Percentiles rank a stretch among this genome's conserved stretches.
These are phyloP conservation scores for Silvanus unidentatus DNA, from an alignment of 2,888 invertebrate genomes.

Conservation along the genomic window DNA sequence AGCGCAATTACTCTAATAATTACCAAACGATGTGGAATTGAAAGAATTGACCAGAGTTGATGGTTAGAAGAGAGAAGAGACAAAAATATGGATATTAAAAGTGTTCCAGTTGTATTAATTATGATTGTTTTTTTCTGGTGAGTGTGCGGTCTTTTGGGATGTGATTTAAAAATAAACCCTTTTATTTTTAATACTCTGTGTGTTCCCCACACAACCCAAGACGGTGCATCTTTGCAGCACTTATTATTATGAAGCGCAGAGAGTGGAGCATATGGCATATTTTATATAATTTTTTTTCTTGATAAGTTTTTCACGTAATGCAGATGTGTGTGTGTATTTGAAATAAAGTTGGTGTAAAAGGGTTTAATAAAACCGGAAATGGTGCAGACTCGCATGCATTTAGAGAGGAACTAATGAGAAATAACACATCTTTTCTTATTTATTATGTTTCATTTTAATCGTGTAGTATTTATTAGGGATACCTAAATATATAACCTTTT, in stretches of 20 bases:
- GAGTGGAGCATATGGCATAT: slow-evolving; percentile 30
- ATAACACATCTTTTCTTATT: slow-evolving; percentile 18
- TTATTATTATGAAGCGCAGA: slow-evolving; percentile 11
- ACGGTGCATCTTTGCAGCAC: too few species aligned
- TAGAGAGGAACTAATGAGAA: slow-evolving; percentile 23
- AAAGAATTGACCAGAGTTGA: too few species aligned
- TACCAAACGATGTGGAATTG: too few species aligned
- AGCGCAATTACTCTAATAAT: too few species aligned
- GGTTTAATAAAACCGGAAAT: slow-evolving; percentile 26
- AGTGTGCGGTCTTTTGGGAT: neutral
- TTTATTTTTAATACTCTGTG: slow-evolving; percentile 24
- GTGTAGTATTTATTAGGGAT: neutral
- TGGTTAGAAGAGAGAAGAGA: too few species aligned
- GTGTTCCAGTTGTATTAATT: too few species aligned
- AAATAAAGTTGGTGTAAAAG: slow-evolving; percentile 22
- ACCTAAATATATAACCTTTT: neutral
- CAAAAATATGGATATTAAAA: too few species aligned
- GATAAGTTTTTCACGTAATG: slow-evolving; percentile 28
- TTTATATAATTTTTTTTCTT: slow-evolving; percentile 32
- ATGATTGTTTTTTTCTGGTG: too few species aligned
- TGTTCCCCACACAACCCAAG: slow-evolving; percentile 20
- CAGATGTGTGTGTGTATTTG: slow-evolving; percentile 21
- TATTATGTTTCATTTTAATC: neutral
- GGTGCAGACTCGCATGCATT: slow-evolving; percentile 24
- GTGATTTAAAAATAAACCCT: slow-evolving; percentile 23